Percentiles rank a stretch among this genome's conserved stretches.
Conservation (phyloP, 2,888 invertebrate species). For the Folsomia candida region DNA sequence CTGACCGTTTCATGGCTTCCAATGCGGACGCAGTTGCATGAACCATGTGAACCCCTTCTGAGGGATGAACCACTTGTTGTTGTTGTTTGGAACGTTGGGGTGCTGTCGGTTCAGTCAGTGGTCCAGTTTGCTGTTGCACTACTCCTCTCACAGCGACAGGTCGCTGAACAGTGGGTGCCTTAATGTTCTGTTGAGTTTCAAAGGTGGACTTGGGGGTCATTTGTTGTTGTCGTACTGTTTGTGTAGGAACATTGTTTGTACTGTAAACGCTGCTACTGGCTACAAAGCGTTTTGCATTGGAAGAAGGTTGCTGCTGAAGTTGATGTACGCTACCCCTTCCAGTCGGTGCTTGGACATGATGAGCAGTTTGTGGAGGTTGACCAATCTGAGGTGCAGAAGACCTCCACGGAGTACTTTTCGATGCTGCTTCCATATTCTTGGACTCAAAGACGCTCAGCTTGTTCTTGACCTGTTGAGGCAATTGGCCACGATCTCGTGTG, state of each 20-base stretch:
- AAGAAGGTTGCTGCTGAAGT: not conserved
- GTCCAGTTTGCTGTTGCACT: not conserved
- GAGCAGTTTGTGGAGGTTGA: slow-evolving; percentile 1
- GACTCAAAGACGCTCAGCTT: slow-evolving; percentile 49
- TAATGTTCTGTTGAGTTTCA: too few relatives aligned
- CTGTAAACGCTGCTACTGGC: slow-evolving; percentile 13
- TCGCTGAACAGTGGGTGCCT: not conserved
- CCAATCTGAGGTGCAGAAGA: slow-evolving; percentile 23
- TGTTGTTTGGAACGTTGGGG: not conserved
- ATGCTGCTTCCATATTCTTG: slow-evolving; percentile 17
- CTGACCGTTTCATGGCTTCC: slow-evolving; percentile 45
- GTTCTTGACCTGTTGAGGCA: slow-evolving; percentile 47
- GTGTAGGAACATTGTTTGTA: not conserved
- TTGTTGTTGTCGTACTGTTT: not conserved
- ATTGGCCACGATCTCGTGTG: slow-evolving; percentile 33
- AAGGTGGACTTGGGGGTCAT: not conserved
- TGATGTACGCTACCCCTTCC: not conserved
- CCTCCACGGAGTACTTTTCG: slow-evolving; percentile 23
- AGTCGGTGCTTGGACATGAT: not conserved
- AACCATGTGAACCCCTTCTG: slow-evolving; percentile 49
- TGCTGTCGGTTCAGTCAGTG: not conserved
- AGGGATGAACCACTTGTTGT: slow-evolving; percentile 2
- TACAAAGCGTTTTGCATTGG: not conserved
- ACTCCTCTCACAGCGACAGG: not conserved
- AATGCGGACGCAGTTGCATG: slow-evolving; percentile 49